Conservation (phyloP, 2,113 vertebrate species). For the Pan paniscus region DNA sequence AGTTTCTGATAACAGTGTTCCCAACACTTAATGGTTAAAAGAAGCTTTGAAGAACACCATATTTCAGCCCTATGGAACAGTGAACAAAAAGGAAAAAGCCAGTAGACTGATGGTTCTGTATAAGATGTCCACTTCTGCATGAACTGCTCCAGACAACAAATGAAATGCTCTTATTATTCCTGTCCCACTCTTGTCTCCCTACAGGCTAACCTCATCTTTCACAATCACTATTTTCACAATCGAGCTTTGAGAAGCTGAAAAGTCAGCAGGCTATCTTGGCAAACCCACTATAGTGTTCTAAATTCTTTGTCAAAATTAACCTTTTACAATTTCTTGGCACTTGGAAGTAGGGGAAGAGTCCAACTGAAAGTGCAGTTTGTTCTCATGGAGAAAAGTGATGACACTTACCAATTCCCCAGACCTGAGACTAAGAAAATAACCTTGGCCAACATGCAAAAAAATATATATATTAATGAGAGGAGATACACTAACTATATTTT, state of each 20-base stretch:
- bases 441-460: background rate
- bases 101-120: fast-evolving
- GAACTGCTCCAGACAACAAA: too few relatives aligned
- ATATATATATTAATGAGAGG: background rate
- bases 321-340: background rate
- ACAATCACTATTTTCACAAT: fast-evolving
- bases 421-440: background rate
- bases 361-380: background rate
- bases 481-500: background rate
- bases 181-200: background rate
- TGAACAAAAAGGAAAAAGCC: background rate
- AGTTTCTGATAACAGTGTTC: background rate
- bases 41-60: background rate
- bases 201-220: background rate
- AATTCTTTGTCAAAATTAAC: background rate
- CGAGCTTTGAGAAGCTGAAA: too few relatives aligned
- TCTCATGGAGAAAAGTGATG: background rate
- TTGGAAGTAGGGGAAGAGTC: background rate
- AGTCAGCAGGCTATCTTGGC: background rate
- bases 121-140: background rate
- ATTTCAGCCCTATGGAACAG: background rate
- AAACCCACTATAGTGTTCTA: background rate
- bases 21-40: background rate
- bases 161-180: fast-evolving
- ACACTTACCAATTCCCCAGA: background rate